Percentiles rank a stretch among this genome's conserved stretches.
These are phyloP conservation scores for Ophraella communa DNA, from an alignment of 2,888 invertebrate species.

Conservation along the genomic window DNA sequence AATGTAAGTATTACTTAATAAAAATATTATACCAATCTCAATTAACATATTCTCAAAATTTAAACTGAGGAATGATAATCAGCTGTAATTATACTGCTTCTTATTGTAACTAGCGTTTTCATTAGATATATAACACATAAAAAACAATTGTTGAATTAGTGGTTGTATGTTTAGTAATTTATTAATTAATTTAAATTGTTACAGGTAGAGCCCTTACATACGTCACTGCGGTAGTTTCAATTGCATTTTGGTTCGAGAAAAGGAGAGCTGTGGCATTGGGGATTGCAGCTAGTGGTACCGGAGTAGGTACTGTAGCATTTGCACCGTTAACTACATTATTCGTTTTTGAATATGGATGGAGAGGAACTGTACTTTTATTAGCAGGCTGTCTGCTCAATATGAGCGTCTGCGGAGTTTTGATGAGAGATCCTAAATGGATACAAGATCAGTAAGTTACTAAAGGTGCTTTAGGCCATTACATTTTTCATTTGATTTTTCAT, in stretches of 20 bases:
- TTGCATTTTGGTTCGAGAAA: conserved; percentile 93
- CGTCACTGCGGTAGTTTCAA: conserved; percentile 89
- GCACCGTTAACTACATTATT: conserved; percentile 84
- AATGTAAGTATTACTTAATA: too few relatives aligned
- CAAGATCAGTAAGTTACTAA: conserved; percentile 64
- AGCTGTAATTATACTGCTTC: too few relatives aligned
- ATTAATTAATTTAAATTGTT: background rate
- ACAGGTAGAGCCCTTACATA: conserved; percentile 79
- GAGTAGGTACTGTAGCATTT: conserved; percentile 88
- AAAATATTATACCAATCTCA: too few relatives aligned
- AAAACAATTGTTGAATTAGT: background rate
- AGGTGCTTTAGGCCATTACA: too few relatives aligned
- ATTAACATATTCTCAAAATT: too few relatives aligned
- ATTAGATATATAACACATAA: too few relatives aligned
- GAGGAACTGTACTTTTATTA: conserved; percentile 80
- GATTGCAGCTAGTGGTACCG: conserved; percentile 87
- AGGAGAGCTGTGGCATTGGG: conserved; percentile 86
- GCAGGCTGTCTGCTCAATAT: conserved; percentile 85
- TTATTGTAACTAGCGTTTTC: too few relatives aligned
- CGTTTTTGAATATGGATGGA: conserved; percentile 81
- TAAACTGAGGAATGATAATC: too few relatives aligned
- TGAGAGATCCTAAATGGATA: conserved; percentile 90
- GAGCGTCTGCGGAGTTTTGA: conserved; percentile 83
- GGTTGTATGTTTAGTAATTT: background rate
- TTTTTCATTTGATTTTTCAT: too few relatives aligned